A percentile compares a stretch with the other conserved stretches of the same genome.
Evolutionary conservation across 2,888 invertebrate genomes (phyloP).

Genomic region (Orchesellides sinensis): DNA sequence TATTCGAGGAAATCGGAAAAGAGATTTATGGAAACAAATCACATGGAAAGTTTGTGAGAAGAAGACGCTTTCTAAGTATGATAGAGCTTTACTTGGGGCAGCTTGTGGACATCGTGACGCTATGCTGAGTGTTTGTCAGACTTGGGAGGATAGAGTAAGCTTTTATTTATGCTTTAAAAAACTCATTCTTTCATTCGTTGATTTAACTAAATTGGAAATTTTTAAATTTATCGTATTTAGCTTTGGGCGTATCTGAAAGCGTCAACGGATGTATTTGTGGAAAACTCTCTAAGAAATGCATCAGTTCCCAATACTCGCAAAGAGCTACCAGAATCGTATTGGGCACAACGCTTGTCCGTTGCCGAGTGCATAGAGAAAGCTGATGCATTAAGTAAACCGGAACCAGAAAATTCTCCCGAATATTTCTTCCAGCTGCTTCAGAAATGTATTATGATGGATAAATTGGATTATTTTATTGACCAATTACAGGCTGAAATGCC

Average conservation of each 20-base stretch:
- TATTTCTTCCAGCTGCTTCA: conserved; percentile 61
- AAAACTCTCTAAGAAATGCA: conserved; percentile 55
- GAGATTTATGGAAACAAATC: conserved; percentile 70
- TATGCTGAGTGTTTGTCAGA: conserved; percentile 66
- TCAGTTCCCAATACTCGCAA: conserved; percentile 53
- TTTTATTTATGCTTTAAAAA: not conserved
- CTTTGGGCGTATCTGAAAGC: conserved; percentile 70
- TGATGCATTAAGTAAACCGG: conserved; percentile 26
- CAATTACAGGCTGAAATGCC: conserved; percentile 3
- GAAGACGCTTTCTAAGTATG: conserved; percentile 68
- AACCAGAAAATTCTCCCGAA: conserved; percentile 30
- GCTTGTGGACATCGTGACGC: conserved; percentile 70
- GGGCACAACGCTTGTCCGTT: conserved; percentile 63
- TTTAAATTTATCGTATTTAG: conserved; percentile 42
- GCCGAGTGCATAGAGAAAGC: conserved; percentile 63
- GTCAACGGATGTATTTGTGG: conserved; percentile 62
- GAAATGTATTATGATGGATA: conserved; percentile 66
- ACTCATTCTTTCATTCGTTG: not conserved
- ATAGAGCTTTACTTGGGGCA: conserved; percentile 68
- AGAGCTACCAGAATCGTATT: conserved; percentile 68
- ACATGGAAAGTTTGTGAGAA: conserved; percentile 71
- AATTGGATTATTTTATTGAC: conserved; percentile 55
- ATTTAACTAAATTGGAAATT: not conserved
- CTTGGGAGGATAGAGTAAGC: conserved; percentile 72
- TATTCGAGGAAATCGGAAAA: conserved; percentile 63